Conservation (phyloP, 2,888 invertebrate genomes). For the Siphonodentalium dalli region DNA sequence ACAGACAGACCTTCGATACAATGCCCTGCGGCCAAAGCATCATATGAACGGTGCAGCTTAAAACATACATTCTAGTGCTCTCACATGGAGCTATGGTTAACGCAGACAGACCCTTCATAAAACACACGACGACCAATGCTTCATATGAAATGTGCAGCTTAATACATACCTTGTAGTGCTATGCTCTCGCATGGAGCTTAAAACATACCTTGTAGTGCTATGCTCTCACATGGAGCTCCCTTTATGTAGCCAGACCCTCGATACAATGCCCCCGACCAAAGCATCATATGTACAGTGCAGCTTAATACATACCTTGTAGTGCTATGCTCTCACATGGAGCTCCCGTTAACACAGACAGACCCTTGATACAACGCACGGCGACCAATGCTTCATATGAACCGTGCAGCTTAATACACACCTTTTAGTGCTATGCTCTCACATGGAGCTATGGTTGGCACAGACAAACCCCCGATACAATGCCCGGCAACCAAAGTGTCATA, state of each 20-base stretch:
- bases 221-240: constrained; percentile 94
- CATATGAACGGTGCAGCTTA: constrained; percentile 96
- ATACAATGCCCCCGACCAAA: too few relatives aligned
- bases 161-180: too few relatives aligned
- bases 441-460: too few relatives aligned
- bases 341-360: constrained; percentile 90
- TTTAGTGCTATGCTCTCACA: too few relatives aligned
- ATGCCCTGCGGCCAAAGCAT: constrained; percentile 92
- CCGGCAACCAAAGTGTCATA: constrained; percentile 96
- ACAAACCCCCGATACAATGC: too few relatives aligned
- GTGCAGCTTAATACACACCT: too few relatives aligned
- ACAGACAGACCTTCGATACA: constrained; percentile 96
- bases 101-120: constrained; percentile 94
- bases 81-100: constrained; percentile 96
- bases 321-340: constrained; percentile 97
- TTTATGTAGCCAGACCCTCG: constrained; percentile 95
- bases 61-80: constrained; percentile 78
- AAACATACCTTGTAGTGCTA: constrained; percentile 78
- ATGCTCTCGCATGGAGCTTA: too few relatives aligned
- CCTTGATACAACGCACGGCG: constrained; percentile 95
- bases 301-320: constrained; percentile 73
- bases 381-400: constrained; percentile 97
- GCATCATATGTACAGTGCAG: too few relatives aligned
- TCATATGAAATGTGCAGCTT: constrained; percentile 98
- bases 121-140: constrained; percentile 91